A percentile compares a stretch with the other conserved stretches of the same genome.
These are phyloP conservation scores for Campopleginae sp. DNA, from an alignment of 2,888 invertebrate genomes.

Conservation along the genomic window DNA sequence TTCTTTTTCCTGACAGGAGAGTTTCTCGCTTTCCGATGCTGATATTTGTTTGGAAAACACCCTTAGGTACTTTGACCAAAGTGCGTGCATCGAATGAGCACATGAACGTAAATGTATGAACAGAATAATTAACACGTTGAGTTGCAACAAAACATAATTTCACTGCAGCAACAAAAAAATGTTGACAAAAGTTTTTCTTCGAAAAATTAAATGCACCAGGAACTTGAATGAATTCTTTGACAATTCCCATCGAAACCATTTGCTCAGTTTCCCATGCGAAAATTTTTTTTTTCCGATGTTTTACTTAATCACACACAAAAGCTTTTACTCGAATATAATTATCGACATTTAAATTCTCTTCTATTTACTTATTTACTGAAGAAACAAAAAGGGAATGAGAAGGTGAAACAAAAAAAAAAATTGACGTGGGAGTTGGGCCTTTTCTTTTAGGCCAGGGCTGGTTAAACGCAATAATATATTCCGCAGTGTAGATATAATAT, in stretches of 20 bases:
- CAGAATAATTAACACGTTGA: neutral
- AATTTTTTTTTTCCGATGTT: neutral
- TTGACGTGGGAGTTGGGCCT: neutral
- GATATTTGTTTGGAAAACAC: conserved; percentile 52
- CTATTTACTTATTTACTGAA: neutral
- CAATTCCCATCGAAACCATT: no score
- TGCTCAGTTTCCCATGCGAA: no score
- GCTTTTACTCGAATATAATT: neutral
- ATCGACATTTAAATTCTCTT: neutral
- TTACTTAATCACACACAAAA: neutral
- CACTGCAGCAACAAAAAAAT: no score
- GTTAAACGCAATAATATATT: conserved; percentile 8
- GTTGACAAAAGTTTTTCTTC: no score
- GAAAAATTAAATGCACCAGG: no score
- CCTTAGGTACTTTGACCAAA: conserved; percentile 46
- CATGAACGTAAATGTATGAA: neutral
- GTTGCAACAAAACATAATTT: no score
- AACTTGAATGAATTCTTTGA: no score
- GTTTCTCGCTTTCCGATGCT: conserved; percentile 44
- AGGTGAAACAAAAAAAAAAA: neutral
- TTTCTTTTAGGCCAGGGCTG: neutral
- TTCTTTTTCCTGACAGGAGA: conserved; percentile 52
- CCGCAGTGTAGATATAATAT: conserved; percentile 50
- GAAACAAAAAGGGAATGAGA: neutral
- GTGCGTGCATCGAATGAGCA: neutral